Evolutionary conservation across 2,888 invertebrate species (phyloP).

Genomic region (Hyposoter dolosus): DNA sequence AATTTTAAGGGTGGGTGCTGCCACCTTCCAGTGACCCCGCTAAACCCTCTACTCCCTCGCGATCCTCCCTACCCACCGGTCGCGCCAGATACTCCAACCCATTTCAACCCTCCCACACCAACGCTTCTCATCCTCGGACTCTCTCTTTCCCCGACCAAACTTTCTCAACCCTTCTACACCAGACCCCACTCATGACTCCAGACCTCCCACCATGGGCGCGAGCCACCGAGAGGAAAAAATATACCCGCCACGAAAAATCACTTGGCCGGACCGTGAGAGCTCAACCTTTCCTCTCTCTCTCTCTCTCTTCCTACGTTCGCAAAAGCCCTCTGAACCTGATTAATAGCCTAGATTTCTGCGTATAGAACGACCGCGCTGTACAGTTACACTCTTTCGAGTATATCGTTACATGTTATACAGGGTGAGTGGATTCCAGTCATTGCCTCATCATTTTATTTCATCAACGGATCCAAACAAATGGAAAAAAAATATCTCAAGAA

Average conservation of each 20-base stretch:
- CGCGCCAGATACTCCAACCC: constrained; percentile 71
- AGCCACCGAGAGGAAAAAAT: constrained; percentile 39
- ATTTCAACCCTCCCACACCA: constrained; percentile 31
- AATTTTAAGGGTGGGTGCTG: constrained; percentile 79
- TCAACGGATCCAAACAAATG: not conserved
- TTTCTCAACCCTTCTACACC: constrained; percentile 7
- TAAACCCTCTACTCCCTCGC: too few relatives aligned
- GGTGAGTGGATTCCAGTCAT: constrained; percentile 14
- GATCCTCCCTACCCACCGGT: constrained; percentile 60
- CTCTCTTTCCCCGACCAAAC: not conserved
- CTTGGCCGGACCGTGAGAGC: constrained; percentile 65
- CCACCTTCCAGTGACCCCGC: constrained; percentile 82
- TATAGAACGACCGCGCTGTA: constrained; percentile 47
- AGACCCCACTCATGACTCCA: constrained; percentile 16
- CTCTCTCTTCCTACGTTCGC: constrained; percentile 51
- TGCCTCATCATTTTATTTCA: not conserved
- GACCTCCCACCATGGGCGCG: constrained; percentile 26
- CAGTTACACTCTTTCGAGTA: not conserved
- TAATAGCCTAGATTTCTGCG: constrained; percentile 69
- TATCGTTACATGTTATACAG: constrained; percentile 12
- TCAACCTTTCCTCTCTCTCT: constrained; percentile 6
- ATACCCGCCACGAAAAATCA: constrained; percentile 69
- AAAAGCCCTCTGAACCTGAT: constrained; percentile 68
- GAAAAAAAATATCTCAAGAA: too few relatives aligned
- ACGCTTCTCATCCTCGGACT: constrained; percentile 45